Base-by-base conservation (phyloP, 2,888 invertebrate genomes). In the Pachliopta kotzebuea region DNA sequence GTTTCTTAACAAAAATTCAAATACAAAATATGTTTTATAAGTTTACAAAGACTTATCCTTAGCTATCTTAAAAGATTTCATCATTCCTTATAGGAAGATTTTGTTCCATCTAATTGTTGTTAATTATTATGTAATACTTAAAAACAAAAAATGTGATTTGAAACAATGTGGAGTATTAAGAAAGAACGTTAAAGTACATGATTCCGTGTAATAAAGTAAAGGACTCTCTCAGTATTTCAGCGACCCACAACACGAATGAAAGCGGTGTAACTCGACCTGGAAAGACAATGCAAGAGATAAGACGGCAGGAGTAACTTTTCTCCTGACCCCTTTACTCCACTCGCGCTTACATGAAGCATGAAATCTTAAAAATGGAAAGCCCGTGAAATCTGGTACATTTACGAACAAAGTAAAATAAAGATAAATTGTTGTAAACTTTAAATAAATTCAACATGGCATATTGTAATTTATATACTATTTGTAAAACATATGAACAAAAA, bases 271-370 rank as follows among this genome's bases (percentile, higher is more conserved):
- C 56, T 52, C 60, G 60, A 60, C 64, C 64, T 37, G 56, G 60
- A 21, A 56, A 64, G 26, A 64, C 64, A 64, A 64, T 56, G 60
- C 37, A 29, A 56, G 64, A 64, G 64, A 64, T 64, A 64, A 64
- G 64, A 52, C 56, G 56, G 52, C 21, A 42, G 56, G 60, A 24
- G 64, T 64, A 52, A 64, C 60, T 60, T 65, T 57, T 60, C 65
- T 56, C 61, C 24, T 61, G 61, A 61, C 65, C 64, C 54, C 61
- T 65, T 65, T 65, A 62, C 52, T 45, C 20, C 23, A 20, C 29
- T 61, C 57, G 18, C 56, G n/a, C 53, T 57, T 61, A 56, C 56
- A 65, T 65, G 49, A 61, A 56, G 56, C 52, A 42, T 37, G 64
- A 52, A 52, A 11, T 20, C 21, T 52, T 45, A 18, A n/a, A 45